Evolutionary conservation across 2,888 invertebrate species (phyloP), one percentile per base, ranked within the genome.

Genomic region (Leucoma salicis): DNA sequence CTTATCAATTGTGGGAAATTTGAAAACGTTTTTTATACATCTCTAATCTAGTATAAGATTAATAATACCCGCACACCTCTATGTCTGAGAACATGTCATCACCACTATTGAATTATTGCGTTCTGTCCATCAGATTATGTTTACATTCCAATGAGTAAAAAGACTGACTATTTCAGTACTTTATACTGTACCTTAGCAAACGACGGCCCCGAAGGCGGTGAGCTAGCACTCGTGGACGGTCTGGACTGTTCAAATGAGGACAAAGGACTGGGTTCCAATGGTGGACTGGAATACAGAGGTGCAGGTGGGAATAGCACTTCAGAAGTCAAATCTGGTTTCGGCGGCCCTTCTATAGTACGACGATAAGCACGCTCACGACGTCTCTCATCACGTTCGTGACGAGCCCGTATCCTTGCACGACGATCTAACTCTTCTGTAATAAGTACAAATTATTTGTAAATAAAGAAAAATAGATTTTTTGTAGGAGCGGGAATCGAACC

Each of bases 361-460:
- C 80, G 93, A 49, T 94, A 94, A n/a, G 93, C 92, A 50, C 93
- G 94, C 70, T 97, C 96, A 2, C 95, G 92, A 21, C 93, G 93
- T 14, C 92, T 92, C 70, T 98, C 98, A 11, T 96, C 95, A 7
- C 94, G 92, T 29, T 93, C 94, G 14, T 93, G 91, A 5, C 93
- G 93, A 31, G 93, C 92, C 3, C 98, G 92, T 10, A 90, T 80
- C 33, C 92, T 92, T 16, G 93, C 92, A 1, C 97, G 92, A 8
- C 91, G 90, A 4, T 93, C 92, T 37, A 98, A 70, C 76, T 97
- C 96, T 46, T 93, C 96, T 95, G 66, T 3, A 60, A 64, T 14
- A 31, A 27, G n/a, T n/a, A n/a, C n/a, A n/a, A n/a, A n/a, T n/a
- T n/a, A n/a, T n/a, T n/a, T n/a, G n/a, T n/a, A 43, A 12, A 36